Percentiles rank a stretch among this genome's conserved stretches.
These are phyloP conservation scores for Adelognathus sp. DNA, from an alignment of 2,888 invertebrate species.

Conservation along the genomic window DNA sequence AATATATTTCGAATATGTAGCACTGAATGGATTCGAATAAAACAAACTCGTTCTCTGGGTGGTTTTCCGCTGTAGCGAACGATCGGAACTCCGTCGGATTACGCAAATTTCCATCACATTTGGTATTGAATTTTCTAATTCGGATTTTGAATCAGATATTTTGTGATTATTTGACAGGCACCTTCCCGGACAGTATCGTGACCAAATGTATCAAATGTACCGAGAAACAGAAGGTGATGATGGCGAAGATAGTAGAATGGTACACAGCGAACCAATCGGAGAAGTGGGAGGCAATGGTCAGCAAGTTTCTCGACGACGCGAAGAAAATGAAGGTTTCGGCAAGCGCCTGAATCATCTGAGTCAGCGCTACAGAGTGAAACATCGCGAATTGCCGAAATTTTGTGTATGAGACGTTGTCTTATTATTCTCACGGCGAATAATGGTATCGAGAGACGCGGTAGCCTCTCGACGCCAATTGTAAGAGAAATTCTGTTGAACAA, in stretches of 20 bases:
- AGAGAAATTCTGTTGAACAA: too few species aligned
- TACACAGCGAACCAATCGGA: conserved; percentile 67
- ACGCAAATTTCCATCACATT: too few species aligned
- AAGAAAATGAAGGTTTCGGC: conserved; percentile 50
- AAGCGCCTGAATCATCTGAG: not conserved
- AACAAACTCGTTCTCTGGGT: too few species aligned
- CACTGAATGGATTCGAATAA: too few species aligned
- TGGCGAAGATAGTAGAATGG: conserved; percentile 68
- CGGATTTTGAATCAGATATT: not conserved
- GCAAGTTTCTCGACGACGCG: conserved; percentile 63
- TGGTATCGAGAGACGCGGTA: too few species aligned
- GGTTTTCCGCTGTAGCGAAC: too few species aligned
- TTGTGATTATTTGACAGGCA: conserved; percentile 53
- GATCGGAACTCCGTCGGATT: too few species aligned
- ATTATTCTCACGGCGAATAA: too few species aligned
- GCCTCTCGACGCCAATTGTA: too few species aligned
- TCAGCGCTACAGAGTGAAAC: not conserved
- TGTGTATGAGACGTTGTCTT: too few species aligned
- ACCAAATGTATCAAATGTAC: conserved; percentile 73
- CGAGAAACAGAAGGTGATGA: conserved; percentile 66
- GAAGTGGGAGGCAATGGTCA: conserved; percentile 66
- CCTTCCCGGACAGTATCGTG: conserved; percentile 69
- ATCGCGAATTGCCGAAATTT: too few species aligned
- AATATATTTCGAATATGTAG: too few species aligned
- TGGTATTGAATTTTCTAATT: not conserved